phyloP scores from a whole-genome alignment of 2,888 invertebrate species.

The Lasioglossum morio region DNA sequence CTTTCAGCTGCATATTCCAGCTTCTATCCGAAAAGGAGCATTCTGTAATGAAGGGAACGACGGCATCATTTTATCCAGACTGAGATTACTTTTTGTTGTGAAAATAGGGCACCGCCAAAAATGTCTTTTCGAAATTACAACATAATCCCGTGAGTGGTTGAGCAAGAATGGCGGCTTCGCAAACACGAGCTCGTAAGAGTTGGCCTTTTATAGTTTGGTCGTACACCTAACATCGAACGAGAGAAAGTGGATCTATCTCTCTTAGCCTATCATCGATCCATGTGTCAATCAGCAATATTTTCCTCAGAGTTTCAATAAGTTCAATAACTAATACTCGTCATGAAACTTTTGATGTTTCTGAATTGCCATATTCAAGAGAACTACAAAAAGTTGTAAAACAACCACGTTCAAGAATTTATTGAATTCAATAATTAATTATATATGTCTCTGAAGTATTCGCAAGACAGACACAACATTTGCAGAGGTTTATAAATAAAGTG shows the following conservation, averaged over 20 bases:
- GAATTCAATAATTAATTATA: not conserved
- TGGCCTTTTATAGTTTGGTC: not conserved
- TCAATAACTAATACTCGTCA: not conserved
- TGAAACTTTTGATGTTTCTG: not conserved
- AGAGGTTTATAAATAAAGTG: not conserved
- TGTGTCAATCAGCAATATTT: not conserved
- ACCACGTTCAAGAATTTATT: not conserved
- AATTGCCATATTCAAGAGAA: not conserved
- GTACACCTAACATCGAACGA: not conserved
- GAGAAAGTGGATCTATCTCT: not conserved
- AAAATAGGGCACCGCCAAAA: slow-evolving; percentile 56
- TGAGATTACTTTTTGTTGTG: slow-evolving; percentile 58
- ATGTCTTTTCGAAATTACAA: slow-evolving; percentile 56
- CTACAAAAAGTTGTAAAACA: not conserved
- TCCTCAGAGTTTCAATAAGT: not conserved
- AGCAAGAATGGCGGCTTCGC: slow-evolving; percentile 42
- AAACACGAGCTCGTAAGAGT: not conserved
- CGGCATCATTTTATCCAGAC: slow-evolving; percentile 47
- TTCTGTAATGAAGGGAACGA: slow-evolving; percentile 40
- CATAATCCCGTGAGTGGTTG: slow-evolving; percentile 55
- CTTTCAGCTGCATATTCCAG: slow-evolving; percentile 45
- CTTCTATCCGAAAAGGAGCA: slow-evolving; percentile 32
- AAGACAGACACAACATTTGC: not conserved
- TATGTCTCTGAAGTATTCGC: not conserved
- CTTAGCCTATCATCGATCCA: not conserved